Evolutionary conservation across 2,113 vertebrate genomes (phyloP).

Genomic region (Abramis brama): DNA sequence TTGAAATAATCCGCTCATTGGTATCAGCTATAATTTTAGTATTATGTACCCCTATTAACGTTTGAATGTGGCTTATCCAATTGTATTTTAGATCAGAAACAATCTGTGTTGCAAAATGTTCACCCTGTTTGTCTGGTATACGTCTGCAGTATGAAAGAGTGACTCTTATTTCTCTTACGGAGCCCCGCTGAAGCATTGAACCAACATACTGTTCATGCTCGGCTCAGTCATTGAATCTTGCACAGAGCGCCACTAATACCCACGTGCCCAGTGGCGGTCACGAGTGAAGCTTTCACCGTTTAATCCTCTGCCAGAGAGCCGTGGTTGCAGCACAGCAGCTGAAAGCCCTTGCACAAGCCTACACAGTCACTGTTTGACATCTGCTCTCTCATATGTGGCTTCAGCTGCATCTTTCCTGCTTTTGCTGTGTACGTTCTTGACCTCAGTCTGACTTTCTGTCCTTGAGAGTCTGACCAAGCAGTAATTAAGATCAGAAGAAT

Average conservation of each 20-base stretch:
- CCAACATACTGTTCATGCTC: neutral
- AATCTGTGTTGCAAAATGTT: neutral
- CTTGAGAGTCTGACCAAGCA: conserved; percentile 25
- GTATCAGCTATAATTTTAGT: neutral
- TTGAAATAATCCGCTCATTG: neutral
- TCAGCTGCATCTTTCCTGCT: neutral
- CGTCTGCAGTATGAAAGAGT: neutral
- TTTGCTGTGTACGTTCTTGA: neutral
- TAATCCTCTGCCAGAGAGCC: conserved; percentile 29
- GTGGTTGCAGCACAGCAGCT: conserved; percentile 21
- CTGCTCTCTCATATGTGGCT: neutral
- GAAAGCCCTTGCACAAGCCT: conserved; percentile 27
- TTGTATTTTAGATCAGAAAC: neutral
- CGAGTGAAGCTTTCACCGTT: conserved; percentile 27
- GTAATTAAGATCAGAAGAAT: conserved; percentile 36
- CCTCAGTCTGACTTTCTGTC: neutral
- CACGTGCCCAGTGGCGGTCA: conserved; percentile 17
- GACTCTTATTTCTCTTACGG: neutral
- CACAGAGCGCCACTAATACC: neutral
- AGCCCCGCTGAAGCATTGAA: neutral
- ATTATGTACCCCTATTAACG: neutral
- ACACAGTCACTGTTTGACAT: neutral
- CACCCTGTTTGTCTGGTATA: neutral
- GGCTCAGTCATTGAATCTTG: neutral
- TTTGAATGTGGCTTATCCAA: neutral